Evolutionary conservation across 2,888 invertebrate genomes (phyloP), one percentile per base, ranked within the genome.

Genomic region (Dorcus parallelipipedus): DNA sequence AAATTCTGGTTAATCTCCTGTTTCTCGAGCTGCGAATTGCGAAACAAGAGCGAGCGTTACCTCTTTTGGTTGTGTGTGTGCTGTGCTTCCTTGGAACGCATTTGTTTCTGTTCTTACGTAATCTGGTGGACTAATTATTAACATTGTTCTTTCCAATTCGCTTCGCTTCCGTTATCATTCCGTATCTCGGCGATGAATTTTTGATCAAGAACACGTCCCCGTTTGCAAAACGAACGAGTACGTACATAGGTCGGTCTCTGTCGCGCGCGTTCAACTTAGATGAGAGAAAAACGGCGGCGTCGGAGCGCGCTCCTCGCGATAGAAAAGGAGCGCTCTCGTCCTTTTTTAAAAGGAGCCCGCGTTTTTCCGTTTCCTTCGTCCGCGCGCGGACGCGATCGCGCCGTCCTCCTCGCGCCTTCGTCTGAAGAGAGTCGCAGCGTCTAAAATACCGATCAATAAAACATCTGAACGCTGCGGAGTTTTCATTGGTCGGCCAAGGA

Each of bases 401-500:
- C 38, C 45, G 45, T 45, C 45, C 45, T 45, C 45, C 73, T 73
- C 74, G 71, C 68, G 69, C 26, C 26, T 33, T 33, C 70, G 72
- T 73, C 75, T 73, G 73, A 75, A 72, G 73, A 73, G 72, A 65
- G 63, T 64, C 62, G 62, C 60, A 72, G 71, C 76, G 75, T 76
- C 76, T 75, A 69, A 76, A 74, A 75, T 75, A 72, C 73, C 75
- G 76, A 76, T 76, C 76, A 75, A 76, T 76, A 76, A 74, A 76
- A 76, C 76, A 76, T 76, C 76, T 74, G 76, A 60, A 60, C 56
- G 59, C 52, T 39, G 74, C 71, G 66, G 71, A 71, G 73, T 72
- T 76, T 74, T 71, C 74, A 76, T 77, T 77, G 76, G 76, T 75
- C 73, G 74, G 69, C 74, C 76, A 76, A 77, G 75, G 74, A 76